Conservation (phyloP, 2,113 vertebrate genomes). For the Saguinus midas region DNA sequence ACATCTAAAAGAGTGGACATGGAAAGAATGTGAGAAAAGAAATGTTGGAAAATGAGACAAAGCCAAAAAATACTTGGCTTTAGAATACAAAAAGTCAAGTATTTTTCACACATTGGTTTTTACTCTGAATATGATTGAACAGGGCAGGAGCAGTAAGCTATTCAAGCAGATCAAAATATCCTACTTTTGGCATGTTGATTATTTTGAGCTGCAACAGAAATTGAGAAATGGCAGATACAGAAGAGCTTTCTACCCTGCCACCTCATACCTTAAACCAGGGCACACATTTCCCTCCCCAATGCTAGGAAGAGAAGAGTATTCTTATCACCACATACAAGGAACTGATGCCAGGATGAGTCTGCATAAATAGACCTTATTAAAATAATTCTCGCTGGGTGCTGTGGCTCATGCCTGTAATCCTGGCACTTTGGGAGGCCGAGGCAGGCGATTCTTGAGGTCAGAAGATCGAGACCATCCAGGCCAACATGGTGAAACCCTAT, state of each 20-base stretch:
- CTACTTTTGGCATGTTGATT: not conserved
- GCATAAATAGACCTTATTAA: too few species aligned
- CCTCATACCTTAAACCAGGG: not conserved
- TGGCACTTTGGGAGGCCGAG: too few species aligned
- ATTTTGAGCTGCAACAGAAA: not conserved
- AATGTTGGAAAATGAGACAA: too few species aligned
- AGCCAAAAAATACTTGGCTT: too few species aligned
- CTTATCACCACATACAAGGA: not conserved
- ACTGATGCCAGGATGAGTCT: not conserved
- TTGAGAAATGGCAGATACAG: too few species aligned
- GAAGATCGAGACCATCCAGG: too few species aligned
- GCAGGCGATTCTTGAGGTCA: too few species aligned
- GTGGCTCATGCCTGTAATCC: too few species aligned
- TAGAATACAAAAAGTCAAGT: too few species aligned
- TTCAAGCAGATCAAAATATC: not conserved
- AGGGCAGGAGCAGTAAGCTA: not conserved
- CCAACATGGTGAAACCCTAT: too few species aligned
- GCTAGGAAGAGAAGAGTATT: not conserved
- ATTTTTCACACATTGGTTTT: not conserved
- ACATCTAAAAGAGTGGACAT: not conserved
- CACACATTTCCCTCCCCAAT: not conserved
- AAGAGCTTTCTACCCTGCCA: not conserved
- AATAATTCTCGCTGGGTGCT: too few species aligned
- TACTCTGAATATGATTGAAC: not conserved
- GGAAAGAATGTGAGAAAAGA: too few species aligned